Base-by-base conservation (phyloP, 2,888 invertebrate genomes). In the Rotaria macrura region DNA sequence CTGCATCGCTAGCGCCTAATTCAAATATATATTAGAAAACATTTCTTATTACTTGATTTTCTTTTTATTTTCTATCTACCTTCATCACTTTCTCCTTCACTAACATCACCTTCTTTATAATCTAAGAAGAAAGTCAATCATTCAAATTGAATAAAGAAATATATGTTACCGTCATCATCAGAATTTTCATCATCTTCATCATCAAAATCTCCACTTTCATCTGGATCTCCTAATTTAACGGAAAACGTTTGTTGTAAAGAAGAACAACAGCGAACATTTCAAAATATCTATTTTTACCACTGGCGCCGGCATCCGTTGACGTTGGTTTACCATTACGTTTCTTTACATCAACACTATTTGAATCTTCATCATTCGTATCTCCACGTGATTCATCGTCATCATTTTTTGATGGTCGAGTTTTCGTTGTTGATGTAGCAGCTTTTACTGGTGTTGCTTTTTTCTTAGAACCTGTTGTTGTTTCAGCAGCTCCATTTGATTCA, bases 221-320 rank as follows among this genome's bases (percentile, higher is more conserved):
- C 79, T 65, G 17, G 65, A 79, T 79, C 79, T n/a, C 43, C 79
- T 79, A 43, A 43, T n/a, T n/a, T n/a, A n/a, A n/a, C n/a, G n/a
- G n/a, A n/a, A n/a, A n/a, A n/a, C n/a, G n/a, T n/a, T n/a, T n/a
- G n/a, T n/a, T n/a, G n/a, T n/a, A n/a, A n/a, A n/a, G n/a, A n/a
- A n/a, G n/a, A 47, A 47, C 5, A 9, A 47, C 47, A 47, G 2
- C 9, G 14, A 47, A 14, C n/a, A n/a, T n/a, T n/a, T n/a, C n/a
- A n/a, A n/a, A n/a, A n/a, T n/a, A n/a, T n/a, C n/a, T n/a, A 79
- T 12, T 38, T n/a, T 79, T n/a, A 79, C 79, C 79, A 79, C 79
- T 79, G n/a, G 79, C 79, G 25, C 43, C 79, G n/a, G 79, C 79
- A 79, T 25, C 79, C 5, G 79, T 79, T n/a, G 79, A 79, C 23